Base-by-base conservation (phyloP, 2,113 vertebrate species). In the Crypturellus undulatus region DNA sequence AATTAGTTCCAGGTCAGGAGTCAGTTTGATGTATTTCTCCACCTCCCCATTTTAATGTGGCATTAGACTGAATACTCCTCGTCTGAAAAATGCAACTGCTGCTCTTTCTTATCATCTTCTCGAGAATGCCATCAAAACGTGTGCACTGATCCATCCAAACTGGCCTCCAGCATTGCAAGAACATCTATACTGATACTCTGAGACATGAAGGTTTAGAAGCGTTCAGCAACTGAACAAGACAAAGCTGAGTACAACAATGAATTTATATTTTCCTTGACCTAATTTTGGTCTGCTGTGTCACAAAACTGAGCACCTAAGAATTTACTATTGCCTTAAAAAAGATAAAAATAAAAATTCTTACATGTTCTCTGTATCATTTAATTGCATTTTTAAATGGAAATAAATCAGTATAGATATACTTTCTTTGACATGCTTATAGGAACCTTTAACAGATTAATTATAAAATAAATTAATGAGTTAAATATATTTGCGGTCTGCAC, bases 401-500 rank as follows among this genome's bases (percentile, higher is more conserved):
- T 70, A 49, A 72, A 79, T 78, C 64, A 38, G 6, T 73, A 32
- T 70, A 63, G 92, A 94, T 73, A 51, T 56, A 70, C 79, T 94
- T 97, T 72, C 67, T 79, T 79, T 93, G 76, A 11, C 60, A 77
- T 65, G 9, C 81, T 78, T 70, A 26, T 89, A 69, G 34, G 87
- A 85, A 83, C 94, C 3, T 93, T 94, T 97, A 84, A 78, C 93
- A 40, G 42, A 91, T 94, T 95, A 94, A 95, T 94, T 92, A 68
- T 90, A 79, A 17, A 47, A 80, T 78, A 15, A 84, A 91, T 88
- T 86, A 82, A 75, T 95, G 76, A 96, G 80, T 94, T 94, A 91
- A 79, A 47, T 92, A 30, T 87, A 47, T 43, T 67, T 71, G 45
- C 47, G 16, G 32, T 77, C 63, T 45, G 30, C 14, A 0, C 19